Evolutionary conservation across 2,797 vertebrate species (phyloP).

Genomic region (Xiphorhynchus erythropygius): DNA sequence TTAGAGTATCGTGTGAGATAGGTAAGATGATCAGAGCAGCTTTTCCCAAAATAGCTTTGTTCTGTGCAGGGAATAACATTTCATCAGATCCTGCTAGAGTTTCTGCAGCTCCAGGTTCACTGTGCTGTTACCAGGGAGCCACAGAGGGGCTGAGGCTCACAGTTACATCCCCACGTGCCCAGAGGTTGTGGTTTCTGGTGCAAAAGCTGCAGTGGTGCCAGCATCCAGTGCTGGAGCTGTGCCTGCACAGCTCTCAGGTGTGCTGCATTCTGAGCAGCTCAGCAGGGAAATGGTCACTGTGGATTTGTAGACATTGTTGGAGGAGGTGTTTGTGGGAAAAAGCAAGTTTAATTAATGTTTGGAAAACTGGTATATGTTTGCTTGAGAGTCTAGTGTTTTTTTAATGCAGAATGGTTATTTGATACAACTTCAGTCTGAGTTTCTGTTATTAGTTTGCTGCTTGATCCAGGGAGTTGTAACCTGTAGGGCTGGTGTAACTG

Average conservation of each 20-base stretch:
- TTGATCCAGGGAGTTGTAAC: not conserved
- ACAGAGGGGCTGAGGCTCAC: not conserved
- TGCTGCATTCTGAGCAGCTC: not conserved
- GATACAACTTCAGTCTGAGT: not conserved
- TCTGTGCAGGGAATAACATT: not conserved
- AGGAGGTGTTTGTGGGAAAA: not conserved
- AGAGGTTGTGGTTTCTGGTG: not conserved
- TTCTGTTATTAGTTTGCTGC: not conserved
- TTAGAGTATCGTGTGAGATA: not conserved
- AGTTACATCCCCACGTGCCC: not conserved
- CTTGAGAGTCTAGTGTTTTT: not conserved
- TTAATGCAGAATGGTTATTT: not conserved
- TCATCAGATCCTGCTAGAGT: not conserved
- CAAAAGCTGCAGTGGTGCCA: not conserved
- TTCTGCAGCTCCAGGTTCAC: not conserved
- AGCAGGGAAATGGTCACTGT: not conserved
- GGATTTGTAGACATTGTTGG: not conserved
- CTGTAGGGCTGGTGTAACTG: not conserved
- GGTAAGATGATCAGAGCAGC: not conserved
- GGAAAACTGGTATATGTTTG: not conserved
- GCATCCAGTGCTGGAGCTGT: not conserved
- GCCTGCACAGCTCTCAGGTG: not conserved
- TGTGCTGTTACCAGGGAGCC: not conserved
- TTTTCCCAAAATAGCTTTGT: constrained; percentile 29
- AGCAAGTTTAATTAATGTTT: not conserved